phyloP scores from a whole-genome alignment of 2,113 vertebrate genomes.

The Rhea americana region DNA sequence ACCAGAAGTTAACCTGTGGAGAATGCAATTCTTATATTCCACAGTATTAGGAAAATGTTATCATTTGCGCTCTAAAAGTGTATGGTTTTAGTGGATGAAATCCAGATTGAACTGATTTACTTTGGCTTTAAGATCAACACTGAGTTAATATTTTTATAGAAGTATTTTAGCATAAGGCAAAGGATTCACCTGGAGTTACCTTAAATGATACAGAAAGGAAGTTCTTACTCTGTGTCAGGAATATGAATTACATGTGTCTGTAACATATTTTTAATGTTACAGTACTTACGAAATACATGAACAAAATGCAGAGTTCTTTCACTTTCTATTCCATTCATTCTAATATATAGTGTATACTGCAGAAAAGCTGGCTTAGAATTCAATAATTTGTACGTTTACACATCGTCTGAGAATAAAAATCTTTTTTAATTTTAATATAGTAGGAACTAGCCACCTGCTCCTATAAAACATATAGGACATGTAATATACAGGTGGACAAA shows the following conservation, averaged over 20 bases:
- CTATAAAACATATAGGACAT: not conserved
- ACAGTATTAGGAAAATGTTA: not conserved
- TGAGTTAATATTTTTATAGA: not conserved
- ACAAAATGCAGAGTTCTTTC: not conserved
- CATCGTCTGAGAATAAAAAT: not conserved
- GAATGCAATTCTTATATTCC: not conserved
- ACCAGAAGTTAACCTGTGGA: not conserved
- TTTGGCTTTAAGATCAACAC: not conserved
- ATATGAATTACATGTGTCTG: not conserved
- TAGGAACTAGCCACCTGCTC: not conserved
- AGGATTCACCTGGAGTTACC: not conserved
- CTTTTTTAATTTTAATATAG: not conserved
- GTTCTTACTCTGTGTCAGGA: not conserved
- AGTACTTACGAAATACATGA: not conserved
- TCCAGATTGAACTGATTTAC: not conserved
- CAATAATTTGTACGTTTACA: not conserved
- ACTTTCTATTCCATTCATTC: not conserved
- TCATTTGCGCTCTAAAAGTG: not conserved
- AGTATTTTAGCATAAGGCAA: not conserved
- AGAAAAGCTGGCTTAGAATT: not conserved
- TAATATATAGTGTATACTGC: not conserved
- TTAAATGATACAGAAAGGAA: not conserved
- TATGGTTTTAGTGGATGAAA: not conserved
- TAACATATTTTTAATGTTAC: not conserved
- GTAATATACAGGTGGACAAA: not conserved